These are phyloP conservation scores for Protodeltote pygarga DNA, from an alignment of 2,888 invertebrate species.

Conservation along the genomic window DNA sequence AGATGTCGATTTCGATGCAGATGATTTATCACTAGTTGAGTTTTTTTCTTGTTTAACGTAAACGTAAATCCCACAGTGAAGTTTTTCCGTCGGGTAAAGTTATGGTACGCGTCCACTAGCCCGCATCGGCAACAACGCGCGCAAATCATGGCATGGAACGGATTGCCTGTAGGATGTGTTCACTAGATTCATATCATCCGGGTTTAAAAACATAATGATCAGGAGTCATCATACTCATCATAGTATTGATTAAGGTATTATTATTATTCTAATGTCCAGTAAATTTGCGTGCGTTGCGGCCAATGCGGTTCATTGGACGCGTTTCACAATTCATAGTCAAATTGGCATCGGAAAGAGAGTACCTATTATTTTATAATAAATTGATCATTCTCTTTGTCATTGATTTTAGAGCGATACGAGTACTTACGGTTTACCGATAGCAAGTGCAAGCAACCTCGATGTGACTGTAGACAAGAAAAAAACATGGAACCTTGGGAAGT, in stretches of 20 bases:
- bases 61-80: background rate
- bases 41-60: slow-evolving; percentile 17
- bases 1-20: slow-evolving; percentile 12
- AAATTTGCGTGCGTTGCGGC: too few relatives aligned
- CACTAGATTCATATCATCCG: too few relatives aligned
- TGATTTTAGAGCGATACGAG: slow-evolving; percentile 74
- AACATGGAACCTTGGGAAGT: slow-evolving; percentile 72
- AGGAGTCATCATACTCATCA: too few relatives aligned
- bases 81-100: slow-evolving; percentile 1
- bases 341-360: slow-evolving; percentile 20
- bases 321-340: slow-evolving; percentile 6
- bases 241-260: too few relatives aligned
- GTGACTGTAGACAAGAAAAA: slow-evolving; percentile 62
- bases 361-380: slow-evolving; percentile 9
- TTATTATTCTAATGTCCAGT: too few relatives aligned
- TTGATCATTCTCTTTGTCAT: slow-evolving; percentile 16
- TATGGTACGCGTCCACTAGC: too few relatives aligned
- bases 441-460: slow-evolving; percentile 73
- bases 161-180: too few relatives aligned
- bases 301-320: too few relatives aligned
- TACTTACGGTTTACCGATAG: slow-evolving; percentile 75
- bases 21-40: slow-evolving; percentile 16
- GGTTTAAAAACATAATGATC: too few relatives aligned
- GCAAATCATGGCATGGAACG: too few relatives aligned
- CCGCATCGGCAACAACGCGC: too few relatives aligned